Evolutionary conservation across 2,797 vertebrate genomes (phyloP).

Genomic region (Poeciliopsis gracilis): DNA sequence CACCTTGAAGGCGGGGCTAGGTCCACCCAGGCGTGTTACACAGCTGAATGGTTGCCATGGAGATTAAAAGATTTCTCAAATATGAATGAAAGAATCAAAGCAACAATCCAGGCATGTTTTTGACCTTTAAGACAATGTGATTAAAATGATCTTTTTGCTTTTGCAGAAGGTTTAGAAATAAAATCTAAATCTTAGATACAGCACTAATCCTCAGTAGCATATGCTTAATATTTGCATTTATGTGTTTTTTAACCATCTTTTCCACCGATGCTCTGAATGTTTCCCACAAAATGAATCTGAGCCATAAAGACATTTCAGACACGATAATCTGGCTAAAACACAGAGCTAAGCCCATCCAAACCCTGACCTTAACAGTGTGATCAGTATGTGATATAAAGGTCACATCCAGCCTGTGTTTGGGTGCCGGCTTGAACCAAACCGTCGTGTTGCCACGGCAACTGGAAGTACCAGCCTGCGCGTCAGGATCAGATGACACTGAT

Average conservation of each 20-base stretch:
- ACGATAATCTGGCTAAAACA: not conserved
- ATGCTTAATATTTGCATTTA: not conserved
- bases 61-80: too few species aligned
- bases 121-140: not conserved
- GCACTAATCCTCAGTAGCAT: not conserved
- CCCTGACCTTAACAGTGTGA: conserved; percentile 23
- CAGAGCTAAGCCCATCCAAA: not conserved
- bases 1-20: too few species aligned
- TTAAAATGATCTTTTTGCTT: not conserved
- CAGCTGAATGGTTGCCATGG: too few species aligned
- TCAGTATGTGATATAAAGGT: conserved; percentile 32
- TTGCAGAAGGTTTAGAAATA: not conserved
- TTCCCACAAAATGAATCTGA: not conserved
- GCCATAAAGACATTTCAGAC: not conserved
- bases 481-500: conserved; percentile 55
- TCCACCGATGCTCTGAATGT: not conserved
- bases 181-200: not conserved
- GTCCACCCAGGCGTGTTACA: too few species aligned
- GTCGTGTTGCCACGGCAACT: conserved; percentile 51
- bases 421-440: conserved; percentile 14
- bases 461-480: conserved; percentile 22
- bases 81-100: too few species aligned
- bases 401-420: conserved; percentile 14
- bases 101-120: too few species aligned
- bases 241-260: not conserved